phyloP scores from a whole-genome alignment of 2,113 vertebrate species.

The Albula glossodonta region DNA sequence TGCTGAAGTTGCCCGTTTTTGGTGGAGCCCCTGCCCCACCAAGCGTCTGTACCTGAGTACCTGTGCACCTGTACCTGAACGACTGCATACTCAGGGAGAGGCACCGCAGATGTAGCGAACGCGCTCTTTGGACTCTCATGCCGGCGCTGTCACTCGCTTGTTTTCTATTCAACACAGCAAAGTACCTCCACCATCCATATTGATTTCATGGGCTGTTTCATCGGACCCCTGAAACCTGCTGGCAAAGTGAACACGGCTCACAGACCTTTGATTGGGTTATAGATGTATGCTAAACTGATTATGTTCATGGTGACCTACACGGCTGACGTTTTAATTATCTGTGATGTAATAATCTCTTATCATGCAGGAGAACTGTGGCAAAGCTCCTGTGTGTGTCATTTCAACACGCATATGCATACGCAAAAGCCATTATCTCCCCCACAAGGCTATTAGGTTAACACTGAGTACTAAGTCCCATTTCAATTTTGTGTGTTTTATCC shows the following conservation, averaged over 20 bases:
- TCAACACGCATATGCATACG: too few relatives aligned
- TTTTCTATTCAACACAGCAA: slow-evolving; percentile 50
- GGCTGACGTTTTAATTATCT: slow-evolving; percentile 31
- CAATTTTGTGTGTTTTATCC: not conserved
- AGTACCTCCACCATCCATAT: slow-evolving; percentile 39
- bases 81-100: too few relatives aligned
- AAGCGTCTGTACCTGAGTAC: too few relatives aligned
- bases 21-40: too few relatives aligned
- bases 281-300: slow-evolving; percentile 37
- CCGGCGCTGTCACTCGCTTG: slow-evolving; percentile 17
- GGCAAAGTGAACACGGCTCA: slow-evolving; percentile 26
- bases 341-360: not conserved
- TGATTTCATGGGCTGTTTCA: slow-evolving; percentile 51
- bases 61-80: too few relatives aligned
- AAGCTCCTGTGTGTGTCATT: not conserved
- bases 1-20: too few relatives aligned
- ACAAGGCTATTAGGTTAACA: not conserved
- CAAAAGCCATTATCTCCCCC: too few relatives aligned
- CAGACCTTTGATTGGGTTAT: slow-evolving; percentile 40
- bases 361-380: not conserved
- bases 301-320: slow-evolving; percentile 51
- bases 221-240: slow-evolving; percentile 29
- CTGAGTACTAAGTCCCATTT: not conserved
- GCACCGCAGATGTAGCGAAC: too few relatives aligned
- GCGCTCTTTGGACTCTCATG: too few relatives aligned